Evolutionary conservation across 2,113 vertebrate species (phyloP).

Genomic region (Microcebus tavaratra): DNA sequence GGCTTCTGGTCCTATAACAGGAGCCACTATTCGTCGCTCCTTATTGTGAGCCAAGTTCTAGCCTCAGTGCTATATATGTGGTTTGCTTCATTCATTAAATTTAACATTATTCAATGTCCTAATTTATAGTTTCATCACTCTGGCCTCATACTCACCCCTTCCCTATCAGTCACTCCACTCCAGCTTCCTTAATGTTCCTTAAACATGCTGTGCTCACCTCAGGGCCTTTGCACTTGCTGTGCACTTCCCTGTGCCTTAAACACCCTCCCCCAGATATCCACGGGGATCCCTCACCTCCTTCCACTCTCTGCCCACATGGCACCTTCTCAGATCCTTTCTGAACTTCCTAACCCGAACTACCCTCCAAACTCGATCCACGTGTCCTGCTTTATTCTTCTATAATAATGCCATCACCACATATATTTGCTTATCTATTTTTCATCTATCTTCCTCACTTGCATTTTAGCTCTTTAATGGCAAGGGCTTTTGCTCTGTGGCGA

Average conservation of each 20-base stretch:
- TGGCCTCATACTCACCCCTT: not conserved
- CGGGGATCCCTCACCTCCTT: not conserved
- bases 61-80: not conserved
- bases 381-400: not conserved
- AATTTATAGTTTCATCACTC: not conserved
- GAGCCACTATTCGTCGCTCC: not conserved
- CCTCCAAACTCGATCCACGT: not conserved
- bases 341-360: not conserved
- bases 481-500: not conserved
- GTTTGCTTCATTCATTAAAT: not conserved
- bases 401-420: accelerated
- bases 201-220: not conserved
- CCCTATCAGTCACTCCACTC: not conserved
- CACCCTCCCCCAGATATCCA: not conserved
- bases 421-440: not conserved
- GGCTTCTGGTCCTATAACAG: not conserved
- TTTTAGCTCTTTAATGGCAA: not conserved
- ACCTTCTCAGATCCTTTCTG: not conserved
- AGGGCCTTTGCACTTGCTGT: not conserved
- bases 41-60: not conserved
- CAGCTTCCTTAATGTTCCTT: not conserved
- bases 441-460: not conserved
- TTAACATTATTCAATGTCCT: not conserved
- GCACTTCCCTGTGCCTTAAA: not conserved
- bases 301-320: not conserved